Evolutionary conservation across 2,113 vertebrate genomes (phyloP).

Genomic region (Varanus komodoensis): DNA sequence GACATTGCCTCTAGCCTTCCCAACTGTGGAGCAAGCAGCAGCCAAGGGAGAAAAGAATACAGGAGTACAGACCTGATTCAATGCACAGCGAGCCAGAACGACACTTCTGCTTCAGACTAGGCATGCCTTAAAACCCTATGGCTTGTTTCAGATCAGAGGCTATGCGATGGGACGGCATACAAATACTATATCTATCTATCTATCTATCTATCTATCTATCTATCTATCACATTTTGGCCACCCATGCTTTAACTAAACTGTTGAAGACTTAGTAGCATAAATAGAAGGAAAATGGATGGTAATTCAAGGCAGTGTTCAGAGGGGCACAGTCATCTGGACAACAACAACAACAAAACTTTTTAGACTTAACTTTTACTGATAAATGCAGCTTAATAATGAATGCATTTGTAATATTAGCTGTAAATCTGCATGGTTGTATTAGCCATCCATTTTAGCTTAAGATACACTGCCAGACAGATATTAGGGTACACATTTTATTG

Average conservation of each 20-base stretch:
- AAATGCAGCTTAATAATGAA: slow-evolving; percentile 5
- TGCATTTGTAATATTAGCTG: not conserved
- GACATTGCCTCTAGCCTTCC: not conserved
- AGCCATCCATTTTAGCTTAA: not conserved
- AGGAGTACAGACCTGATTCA: not conserved
- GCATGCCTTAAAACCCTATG: not conserved
- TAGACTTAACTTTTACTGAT: not conserved
- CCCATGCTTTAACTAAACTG: not conserved
- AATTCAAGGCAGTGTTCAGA: not conserved
- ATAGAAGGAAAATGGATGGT: not conserved
- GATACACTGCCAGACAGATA: not conserved
- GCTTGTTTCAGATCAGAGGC: too few relatives aligned
- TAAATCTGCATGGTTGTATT: not conserved
- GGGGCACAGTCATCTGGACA: not conserved
- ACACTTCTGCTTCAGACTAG: not conserved
- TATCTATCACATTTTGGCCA: not conserved
- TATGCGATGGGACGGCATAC: too few relatives aligned
- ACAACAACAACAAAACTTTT: not conserved
- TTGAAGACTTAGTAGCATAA: not conserved
- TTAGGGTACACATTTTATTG: not conserved
- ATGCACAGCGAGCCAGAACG: not conserved
- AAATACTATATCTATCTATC: too few relatives aligned
- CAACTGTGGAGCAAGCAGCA: not conserved
- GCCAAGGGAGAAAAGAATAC: not conserved
- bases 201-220: too few relatives aligned